A percentile compares a stretch with the other conserved stretches of the same genome.
phyloP scores from a whole-genome alignment of 2,888 invertebrate species.

The Heteropelma amictum region DNA sequence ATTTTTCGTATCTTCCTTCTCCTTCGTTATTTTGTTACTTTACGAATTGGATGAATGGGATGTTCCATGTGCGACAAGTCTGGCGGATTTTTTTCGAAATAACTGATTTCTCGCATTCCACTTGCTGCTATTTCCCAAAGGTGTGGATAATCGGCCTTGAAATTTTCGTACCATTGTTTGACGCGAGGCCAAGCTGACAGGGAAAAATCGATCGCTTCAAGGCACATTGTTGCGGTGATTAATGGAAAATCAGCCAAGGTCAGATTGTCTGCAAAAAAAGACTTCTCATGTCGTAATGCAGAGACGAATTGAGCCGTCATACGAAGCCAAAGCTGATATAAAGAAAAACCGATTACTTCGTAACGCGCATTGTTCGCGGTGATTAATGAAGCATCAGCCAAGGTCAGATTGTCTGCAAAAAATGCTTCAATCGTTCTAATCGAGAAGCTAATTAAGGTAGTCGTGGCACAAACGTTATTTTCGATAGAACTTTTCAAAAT shows the following conservation, averaged over 20 bases:
- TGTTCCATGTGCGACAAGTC: slow-evolving; percentile 85
- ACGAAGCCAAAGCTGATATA: slow-evolving; percentile 82
- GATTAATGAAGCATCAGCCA: slow-evolving; percentile 87
- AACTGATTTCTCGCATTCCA: slow-evolving; percentile 84
- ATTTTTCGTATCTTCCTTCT: neutral
- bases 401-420: slow-evolving; percentile 82
- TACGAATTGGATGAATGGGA: slow-evolving; percentile 86
- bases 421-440: too few relatives aligned
- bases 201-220: slow-evolving; percentile 86
- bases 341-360: slow-evolving; percentile 85
- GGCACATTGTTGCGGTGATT: slow-evolving; percentile 84
- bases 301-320: too few relatives aligned
- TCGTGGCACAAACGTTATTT: too few relatives aligned
- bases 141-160: slow-evolving; percentile 83
- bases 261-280: slow-evolving; percentile 79
- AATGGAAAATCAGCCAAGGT: slow-evolving; percentile 89
- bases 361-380: slow-evolving; percentile 86
- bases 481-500: too few relatives aligned
- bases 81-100: slow-evolving; percentile 86
- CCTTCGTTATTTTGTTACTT: slow-evolving; percentile 65
- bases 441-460: too few relatives aligned
- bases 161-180: slow-evolving; percentile 84
- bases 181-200: slow-evolving; percentile 81
- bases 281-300: too few relatives aligned
- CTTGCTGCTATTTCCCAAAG: slow-evolving; percentile 85